Evolutionary conservation across 2,888 invertebrate genomes (phyloP), one percentile per base, ranked within the genome.

Genomic region (Latheticus oryzae): DNA sequence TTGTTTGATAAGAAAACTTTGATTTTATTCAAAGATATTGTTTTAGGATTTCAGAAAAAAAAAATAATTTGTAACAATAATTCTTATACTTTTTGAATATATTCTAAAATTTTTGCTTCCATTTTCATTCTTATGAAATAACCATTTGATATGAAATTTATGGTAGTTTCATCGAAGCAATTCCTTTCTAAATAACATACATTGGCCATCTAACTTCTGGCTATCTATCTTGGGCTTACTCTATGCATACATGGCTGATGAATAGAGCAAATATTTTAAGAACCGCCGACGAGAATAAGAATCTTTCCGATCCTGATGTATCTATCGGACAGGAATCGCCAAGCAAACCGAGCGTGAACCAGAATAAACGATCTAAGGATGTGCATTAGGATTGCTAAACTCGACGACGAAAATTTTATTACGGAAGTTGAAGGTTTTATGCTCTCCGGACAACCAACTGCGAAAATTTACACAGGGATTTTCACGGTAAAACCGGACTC

Each of bases 301-400:
- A 66, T 58, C 63, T 61, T 61, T 62, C 63, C 35, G 54, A 37
- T 43, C 54, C 37, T 54, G 54, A 63, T 63, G 56, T 59, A 65
- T 63, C 61, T 60, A 59, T 58, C 59, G 55, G 63, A 56, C 60
- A 57, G 33, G 59, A 40, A 59, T 65, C 58, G 33, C 53, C 32
- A 38, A 45, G 40, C 58, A 62, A 67, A 68, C 66, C 65, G 68
- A 67, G 64, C 71, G 66, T 69, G 66, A 71, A 70, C 68, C 61
- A 61, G 66, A 70, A 69, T 68, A 67, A 69, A 71, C 69, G 69
- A 66, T 66, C 64, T 64, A 64, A 66, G 65, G 66, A 62, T 61
- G 58, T 64, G 65, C 62, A 64, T 67, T 66, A 65, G 61, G 58
- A 62, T 58, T 58, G 59, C 48, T 58, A 64, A 67, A 64, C 63